A percentile compares a stretch with the other conserved stretches of the same genome.
phyloP scores from a whole-genome alignment of 1,140 invertebrate species.

The Aphaenogaster ashmeadi region DNA sequence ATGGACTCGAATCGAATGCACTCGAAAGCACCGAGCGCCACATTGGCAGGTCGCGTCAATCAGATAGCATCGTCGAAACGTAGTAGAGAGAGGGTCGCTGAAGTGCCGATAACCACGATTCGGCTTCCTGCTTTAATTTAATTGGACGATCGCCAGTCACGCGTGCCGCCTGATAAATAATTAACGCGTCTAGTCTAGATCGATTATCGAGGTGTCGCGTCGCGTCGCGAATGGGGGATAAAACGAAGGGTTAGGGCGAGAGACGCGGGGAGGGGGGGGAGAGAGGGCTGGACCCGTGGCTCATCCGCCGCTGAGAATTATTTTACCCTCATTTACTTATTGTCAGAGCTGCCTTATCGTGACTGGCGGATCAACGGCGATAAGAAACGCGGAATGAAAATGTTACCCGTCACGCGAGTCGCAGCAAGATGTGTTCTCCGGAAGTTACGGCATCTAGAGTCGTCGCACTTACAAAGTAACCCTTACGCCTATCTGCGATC shows the following conservation, averaged over 20 bases:
- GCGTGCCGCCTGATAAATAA: constrained; percentile 81
- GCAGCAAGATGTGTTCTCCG: constrained; percentile 27
- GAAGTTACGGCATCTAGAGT: constrained; percentile 37
- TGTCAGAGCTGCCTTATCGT: constrained; percentile 29
- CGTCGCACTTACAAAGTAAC: constrained; percentile 41
- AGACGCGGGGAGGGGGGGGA: neutral
- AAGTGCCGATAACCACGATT: constrained; percentile 77
- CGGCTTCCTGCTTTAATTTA: constrained; percentile 80
- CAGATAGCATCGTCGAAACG: constrained; percentile 75
- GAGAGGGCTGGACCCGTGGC: neutral
- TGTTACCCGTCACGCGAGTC: constrained; percentile 35
- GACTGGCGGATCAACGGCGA: constrained; percentile 9
- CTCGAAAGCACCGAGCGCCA: constrained; percentile 62
- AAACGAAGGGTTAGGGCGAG: constrained; percentile 11
- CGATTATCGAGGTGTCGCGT: constrained; percentile 76
- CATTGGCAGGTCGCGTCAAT: constrained; percentile 78
- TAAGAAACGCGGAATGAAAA: constrained; percentile 43
- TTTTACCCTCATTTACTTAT: constrained; percentile 35
- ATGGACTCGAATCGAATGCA: constrained; percentile 73
- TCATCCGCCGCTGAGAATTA: constrained; percentile 3
- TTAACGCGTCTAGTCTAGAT: constrained; percentile 78
- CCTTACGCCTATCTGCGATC: constrained; percentile 27
- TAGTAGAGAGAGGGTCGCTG: constrained; percentile 70
- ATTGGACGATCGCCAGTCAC: constrained; percentile 80
- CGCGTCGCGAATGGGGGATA: constrained; percentile 38